Evolutionary conservation across 1,140 invertebrate species (phyloP).

Genomic region (Bombus confusus): DNA sequence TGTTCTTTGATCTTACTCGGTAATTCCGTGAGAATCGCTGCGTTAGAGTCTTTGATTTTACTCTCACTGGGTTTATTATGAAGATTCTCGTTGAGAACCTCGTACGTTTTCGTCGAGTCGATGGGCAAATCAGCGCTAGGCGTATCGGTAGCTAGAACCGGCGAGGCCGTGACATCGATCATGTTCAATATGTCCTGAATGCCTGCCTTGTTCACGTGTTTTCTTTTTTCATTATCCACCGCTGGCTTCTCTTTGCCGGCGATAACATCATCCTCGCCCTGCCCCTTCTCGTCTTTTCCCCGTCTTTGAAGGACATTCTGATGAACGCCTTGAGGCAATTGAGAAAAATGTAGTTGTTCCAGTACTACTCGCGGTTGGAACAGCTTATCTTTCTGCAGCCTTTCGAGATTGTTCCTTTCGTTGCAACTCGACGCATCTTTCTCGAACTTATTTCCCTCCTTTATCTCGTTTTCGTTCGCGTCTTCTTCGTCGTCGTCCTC

Average conservation of each 20-base stretch:
- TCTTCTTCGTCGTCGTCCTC: slow-evolving; percentile 17
- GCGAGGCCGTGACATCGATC: slow-evolving; percentile 73
- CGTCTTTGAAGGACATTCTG: slow-evolving; percentile 50
- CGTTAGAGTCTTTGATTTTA: slow-evolving; percentile 7
- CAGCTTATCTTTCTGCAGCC: slow-evolving; percentile 71
- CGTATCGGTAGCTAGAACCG: slow-evolving; percentile 69
- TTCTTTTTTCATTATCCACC: slow-evolving; percentile 58
- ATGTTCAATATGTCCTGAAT: slow-evolving; percentile 77
- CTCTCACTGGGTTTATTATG: neutral
- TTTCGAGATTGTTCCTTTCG: slow-evolving; percentile 68
- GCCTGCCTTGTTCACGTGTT: slow-evolving; percentile 67
- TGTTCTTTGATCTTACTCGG: neutral
- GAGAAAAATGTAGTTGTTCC: slow-evolving; percentile 75
- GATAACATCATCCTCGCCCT: slow-evolving; percentile 57
- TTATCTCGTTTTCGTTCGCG: slow-evolving; percentile 21
- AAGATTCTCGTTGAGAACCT: slow-evolving; percentile 42
- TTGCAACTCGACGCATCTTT: slow-evolving; percentile 39
- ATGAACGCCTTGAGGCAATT: slow-evolving; percentile 57
- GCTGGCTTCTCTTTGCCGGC: slow-evolving; percentile 60
- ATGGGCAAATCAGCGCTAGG: slow-evolving; percentile 67
- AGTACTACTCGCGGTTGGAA: slow-evolving; percentile 79
- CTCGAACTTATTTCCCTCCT: slow-evolving; percentile 37
- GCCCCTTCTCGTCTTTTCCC: slow-evolving; percentile 48
- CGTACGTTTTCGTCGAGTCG: slow-evolving; percentile 66
- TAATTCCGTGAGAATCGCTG: neutral